Evolutionary conservation across 2,113 vertebrate species (phyloP), one percentile per base, ranked within the genome.

Genomic region (Emberiza fucata): DNA sequence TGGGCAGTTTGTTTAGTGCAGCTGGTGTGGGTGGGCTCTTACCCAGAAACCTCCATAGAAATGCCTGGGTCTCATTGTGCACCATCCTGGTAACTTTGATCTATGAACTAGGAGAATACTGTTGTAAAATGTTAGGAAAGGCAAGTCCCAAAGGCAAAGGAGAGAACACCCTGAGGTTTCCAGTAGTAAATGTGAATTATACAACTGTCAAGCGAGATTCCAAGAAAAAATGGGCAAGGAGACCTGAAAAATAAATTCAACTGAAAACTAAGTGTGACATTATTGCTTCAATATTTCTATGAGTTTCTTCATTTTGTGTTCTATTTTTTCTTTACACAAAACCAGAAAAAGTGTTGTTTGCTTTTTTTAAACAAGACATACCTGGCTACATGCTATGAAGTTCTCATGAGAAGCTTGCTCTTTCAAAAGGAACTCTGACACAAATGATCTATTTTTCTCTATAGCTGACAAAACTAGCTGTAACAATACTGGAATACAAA

Each of bases 1-100:
- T 8, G 12, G 12, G 17, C 6, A 37, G 24, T 7, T 65, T 56
- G 17, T 22, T 71, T 35, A 27, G 11, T 0, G 1, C 35, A 37
- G 17, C 0, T 0, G 12, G 11, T 37, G 28, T 17, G 53, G 14
- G 4, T 5, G 31, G 37, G 29, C 25, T 56, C 23, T 29, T 18
- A 27, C 5, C 5, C 23, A 33, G 22, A 4, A 53, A 3, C 40
- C 14, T 81, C 61, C 29, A 3, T 0, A 19, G 15, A 17, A 76
- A 6, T 35, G 6, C 20, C 21, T 19, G 20, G 1, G 11, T 79
- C 33, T 76, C 31, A 17, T 40, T 76, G 76, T 51, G 14, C 29
- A 56, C 8, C 71, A 68, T 59, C 14, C 6, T 29, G 12, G 12
- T 31, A 23, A n/a, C 20, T n/a, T 48, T 4, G 5, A 4, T 64